These are phyloP conservation scores for Meiosimyza decipiens DNA, from an alignment of 2,888 invertebrate genomes.

Conservation along the genomic window DNA sequence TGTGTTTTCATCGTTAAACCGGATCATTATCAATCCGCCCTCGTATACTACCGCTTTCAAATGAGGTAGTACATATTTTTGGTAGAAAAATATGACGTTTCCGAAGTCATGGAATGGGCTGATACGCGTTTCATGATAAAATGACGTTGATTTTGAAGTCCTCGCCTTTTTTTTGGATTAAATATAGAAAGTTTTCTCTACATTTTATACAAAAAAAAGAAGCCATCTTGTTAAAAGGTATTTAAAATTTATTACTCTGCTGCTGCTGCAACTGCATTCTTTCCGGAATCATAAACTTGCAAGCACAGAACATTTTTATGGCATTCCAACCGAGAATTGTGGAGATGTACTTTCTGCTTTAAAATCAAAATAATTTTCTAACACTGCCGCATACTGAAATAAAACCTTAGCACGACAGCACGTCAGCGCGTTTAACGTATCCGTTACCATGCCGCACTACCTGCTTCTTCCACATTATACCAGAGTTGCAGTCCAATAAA, in stretches of 20 bases:
- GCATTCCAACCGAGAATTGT: conserved; percentile 17
- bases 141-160: too few species aligned
- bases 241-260: background rate
- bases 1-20: too few species aligned
- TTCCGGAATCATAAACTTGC: conserved; percentile 3
- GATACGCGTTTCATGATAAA: too few species aligned
- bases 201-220: too few species aligned
- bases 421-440: conserved; percentile 16
- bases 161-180: too few species aligned
- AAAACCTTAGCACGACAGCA: conserved; percentile 13
- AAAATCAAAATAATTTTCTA: conserved; percentile 28
- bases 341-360: conserved; percentile 1
- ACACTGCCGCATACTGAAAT: background rate
- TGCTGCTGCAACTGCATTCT: background rate
- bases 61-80: too few species aligned
- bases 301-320: conserved; percentile 10
- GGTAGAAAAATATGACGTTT: too few species aligned
- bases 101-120: too few species aligned
- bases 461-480: background rate
- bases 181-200: too few species aligned
- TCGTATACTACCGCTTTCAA: too few species aligned
- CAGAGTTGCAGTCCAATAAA: conserved; percentile 6
- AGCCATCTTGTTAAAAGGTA: too few species aligned
- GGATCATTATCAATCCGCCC: too few species aligned
- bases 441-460: background rate